These are phyloP conservation scores for Tipula vernalis DNA, from an alignment of 2,888 invertebrate species.

Conservation along the genomic window DNA sequence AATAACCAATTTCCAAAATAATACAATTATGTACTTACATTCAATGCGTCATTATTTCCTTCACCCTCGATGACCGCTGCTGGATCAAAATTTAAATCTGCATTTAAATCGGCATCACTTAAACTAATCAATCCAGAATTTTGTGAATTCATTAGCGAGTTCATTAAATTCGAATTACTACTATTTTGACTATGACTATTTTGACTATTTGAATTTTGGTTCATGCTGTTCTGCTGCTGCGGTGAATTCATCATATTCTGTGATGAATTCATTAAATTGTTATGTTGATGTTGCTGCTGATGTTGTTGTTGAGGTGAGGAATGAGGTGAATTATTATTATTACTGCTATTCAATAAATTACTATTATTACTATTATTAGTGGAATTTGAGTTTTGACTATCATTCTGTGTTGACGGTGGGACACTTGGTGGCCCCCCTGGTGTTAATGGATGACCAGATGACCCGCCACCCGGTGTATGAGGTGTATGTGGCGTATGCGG, in stretches of 20 bases:
- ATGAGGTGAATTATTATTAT: conserved; percentile 35
- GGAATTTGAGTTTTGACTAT: conserved; percentile 23
- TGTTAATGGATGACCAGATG: conserved; percentile 59
- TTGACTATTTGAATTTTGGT: conserved; percentile 12
- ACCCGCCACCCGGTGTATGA: conserved; percentile 61
- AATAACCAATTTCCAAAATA: too few relatives aligned
- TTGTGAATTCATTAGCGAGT: conserved; percentile 27
- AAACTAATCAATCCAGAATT: conserved; percentile 28
- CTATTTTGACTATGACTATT: conserved; percentile 13
- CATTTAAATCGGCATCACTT: conserved; percentile 66
- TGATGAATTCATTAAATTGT: conserved; percentile 25
- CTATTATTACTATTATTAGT: conserved; percentile 19
- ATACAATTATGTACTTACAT: conserved; percentile 51
- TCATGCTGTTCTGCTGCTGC: neutral
- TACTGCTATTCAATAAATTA: conserved; percentile 17
- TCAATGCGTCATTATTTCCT: conserved; percentile 70
- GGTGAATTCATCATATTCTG: conserved; percentile 21
- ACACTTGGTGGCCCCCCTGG: conserved; percentile 72
- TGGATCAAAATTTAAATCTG: conserved; percentile 86
- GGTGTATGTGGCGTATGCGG: conserved; percentile 72
- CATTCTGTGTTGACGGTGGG: conserved; percentile 50
- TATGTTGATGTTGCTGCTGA: conserved; percentile 24
- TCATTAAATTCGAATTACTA: conserved; percentile 28
- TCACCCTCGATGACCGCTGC: conserved; percentile 87
- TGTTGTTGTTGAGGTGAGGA: conserved; percentile 25